Conservation (phyloP, 2,113 vertebrate species). For the Monarcha castaneiventris region DNA sequence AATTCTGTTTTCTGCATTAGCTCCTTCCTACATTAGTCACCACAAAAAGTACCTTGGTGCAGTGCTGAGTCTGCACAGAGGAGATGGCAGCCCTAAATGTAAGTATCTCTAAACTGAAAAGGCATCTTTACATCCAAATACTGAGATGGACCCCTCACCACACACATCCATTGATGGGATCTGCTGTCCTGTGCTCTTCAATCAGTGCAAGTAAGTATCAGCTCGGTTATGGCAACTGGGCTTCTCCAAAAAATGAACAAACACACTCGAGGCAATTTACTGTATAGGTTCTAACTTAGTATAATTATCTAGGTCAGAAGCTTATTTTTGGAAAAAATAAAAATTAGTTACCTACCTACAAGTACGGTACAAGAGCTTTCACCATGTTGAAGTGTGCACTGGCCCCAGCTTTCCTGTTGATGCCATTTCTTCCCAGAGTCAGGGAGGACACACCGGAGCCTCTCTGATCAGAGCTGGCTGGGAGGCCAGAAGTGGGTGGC, state of each 20-base stretch:
- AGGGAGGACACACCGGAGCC: background rate
- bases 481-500: background rate
- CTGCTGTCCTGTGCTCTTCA: background rate
- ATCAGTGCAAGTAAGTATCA: background rate
- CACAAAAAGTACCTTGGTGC: background rate
- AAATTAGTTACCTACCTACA: background rate
- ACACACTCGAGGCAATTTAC: background rate
- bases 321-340: background rate
- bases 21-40: background rate
- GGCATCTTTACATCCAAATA: background rate
- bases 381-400: background rate
- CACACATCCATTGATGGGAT: rapidly evolving
- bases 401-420: background rate
- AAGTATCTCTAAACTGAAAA: background rate
- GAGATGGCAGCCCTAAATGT: background rate
- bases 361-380: background rate
- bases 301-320: background rate
- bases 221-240: background rate
- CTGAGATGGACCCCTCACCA: background rate
- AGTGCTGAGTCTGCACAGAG: background rate
- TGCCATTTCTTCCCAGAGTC: background rate
- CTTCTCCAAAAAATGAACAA: background rate
- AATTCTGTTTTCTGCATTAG: background rate
- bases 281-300: background rate
- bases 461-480: background rate